Evolutionary conservation across 1,140 invertebrate genomes (phyloP).

Genomic region (Amyelois transitella): DNA sequence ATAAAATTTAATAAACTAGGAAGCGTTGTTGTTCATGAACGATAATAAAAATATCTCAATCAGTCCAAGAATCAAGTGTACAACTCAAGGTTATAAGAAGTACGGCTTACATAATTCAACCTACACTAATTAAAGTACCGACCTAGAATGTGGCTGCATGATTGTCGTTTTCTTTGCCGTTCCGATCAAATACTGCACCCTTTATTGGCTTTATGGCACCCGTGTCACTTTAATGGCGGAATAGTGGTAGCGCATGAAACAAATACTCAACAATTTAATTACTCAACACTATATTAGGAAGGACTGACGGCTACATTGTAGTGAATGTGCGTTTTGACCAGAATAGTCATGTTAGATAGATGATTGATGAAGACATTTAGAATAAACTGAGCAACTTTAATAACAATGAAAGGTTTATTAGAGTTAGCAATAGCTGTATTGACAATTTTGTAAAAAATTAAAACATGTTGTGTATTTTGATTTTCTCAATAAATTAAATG

Average conservation of each 20-base stretch:
- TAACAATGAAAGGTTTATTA: too few relatives aligned
- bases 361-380: conserved; percentile 26
- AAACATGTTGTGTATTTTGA: too few relatives aligned
- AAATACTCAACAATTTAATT: conserved; percentile 11
- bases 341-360: not conserved
- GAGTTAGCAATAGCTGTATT: too few relatives aligned
- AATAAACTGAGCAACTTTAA: too few relatives aligned
- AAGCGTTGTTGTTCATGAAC: conserved; percentile 41
- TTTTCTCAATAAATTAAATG: too few relatives aligned
- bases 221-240: conserved; percentile 44
- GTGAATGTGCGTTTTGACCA: not conserved
- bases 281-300: conserved; percentile 8
- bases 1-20: conserved; percentile 41
- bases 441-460: too few relatives aligned
- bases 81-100: conserved; percentile 59
- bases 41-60: conserved; percentile 61
- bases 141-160: conserved; percentile 46
- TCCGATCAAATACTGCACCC: conserved; percentile 25
- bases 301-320: not conserved
- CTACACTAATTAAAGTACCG: conserved; percentile 57
- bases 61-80: conserved; percentile 53
- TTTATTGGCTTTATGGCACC: conserved; percentile 47
- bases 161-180: conserved; percentile 31
- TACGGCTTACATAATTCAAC: conserved; percentile 57
- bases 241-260: conserved; percentile 29